phyloP scores from a whole-genome alignment of 2,888 invertebrate species.

The Hydriomena furcata region DNA sequence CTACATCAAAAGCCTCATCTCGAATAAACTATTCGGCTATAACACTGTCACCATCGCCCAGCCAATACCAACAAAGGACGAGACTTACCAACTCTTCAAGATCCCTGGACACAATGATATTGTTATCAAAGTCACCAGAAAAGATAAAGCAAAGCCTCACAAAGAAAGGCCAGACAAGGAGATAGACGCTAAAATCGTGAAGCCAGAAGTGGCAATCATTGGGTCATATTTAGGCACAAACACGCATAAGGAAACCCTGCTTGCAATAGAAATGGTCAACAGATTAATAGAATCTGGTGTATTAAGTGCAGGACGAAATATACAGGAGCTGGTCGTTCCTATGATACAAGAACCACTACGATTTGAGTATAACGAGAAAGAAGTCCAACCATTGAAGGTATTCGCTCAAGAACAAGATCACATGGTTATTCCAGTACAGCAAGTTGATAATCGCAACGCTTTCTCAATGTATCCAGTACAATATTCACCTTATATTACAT shows the following conservation, averaged over 20 bases:
- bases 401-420: constrained; percentile 14
- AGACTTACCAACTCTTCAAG: constrained; percentile 38
- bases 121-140: constrained; percentile 39
- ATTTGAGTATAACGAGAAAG: constrained; percentile 7
- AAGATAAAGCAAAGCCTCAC: constrained; percentile 5
- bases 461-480: constrained; percentile 7
- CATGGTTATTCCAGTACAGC: constrained; percentile 8
- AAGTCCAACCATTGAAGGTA: background rate
- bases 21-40: constrained; percentile 37
- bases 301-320: constrained; percentile 30
- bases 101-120: constrained; percentile 46
- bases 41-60: constrained; percentile 22
- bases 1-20: constrained; percentile 40
- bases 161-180: background rate
- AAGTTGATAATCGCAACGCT: constrained; percentile 7
- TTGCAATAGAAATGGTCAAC: constrained; percentile 41
- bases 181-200: constrained; percentile 23
- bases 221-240: constrained; percentile 45
- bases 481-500: constrained; percentile 16
- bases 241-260: constrained; percentile 39
- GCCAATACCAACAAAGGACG: constrained; percentile 16
- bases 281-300: constrained; percentile 44
- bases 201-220: constrained; percentile 36
- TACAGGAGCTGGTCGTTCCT: constrained; percentile 27
- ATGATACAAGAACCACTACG: constrained; percentile 17